Base-by-base conservation (phyloP, 2,113 vertebrate genomes). In the Felis chaus region DNA sequence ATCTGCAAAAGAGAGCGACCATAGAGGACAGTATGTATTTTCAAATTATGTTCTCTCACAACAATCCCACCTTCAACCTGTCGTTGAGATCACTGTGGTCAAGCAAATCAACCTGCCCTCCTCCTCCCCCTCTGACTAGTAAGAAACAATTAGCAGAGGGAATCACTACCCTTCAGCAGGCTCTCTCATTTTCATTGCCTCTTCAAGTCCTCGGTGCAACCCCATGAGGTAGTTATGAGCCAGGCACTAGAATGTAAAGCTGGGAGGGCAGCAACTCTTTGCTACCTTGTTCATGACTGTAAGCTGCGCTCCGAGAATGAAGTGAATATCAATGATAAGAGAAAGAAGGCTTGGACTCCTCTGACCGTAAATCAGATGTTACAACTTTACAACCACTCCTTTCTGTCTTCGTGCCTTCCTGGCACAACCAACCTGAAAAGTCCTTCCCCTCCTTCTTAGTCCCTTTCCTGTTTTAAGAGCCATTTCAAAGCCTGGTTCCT, bases 371-470 rank as follows among this genome's bases (percentile, higher is more conserved):
- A 55, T 80, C 45, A 45, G 45, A 45, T 55, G 21, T 11, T 74
- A 23, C 55, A 88, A 48, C 85, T 93, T 80, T 65, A 95, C 36
- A 95, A 36, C 25, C 81, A 65, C 27, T 74, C 92, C 10, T 83
- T 82, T 87, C 81, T 82, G 29, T 95, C 39, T 89, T 95, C 36
- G 57, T 73, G 50, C 15, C 57, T 89, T 85, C 57, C 91, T 86
- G 82, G 55, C 7, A 41, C 2, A 21, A 45, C 12, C 68, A 50
- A 83, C 19, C 48, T n/a, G 39, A 95, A 87, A 89, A 95, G 69
- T 10, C 53, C 7, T 48, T 50, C 27, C 3, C 18, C 12, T 76
- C 66, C 82, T 63, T 48, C 27, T 96, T 50, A 76, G 33, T 48
- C 33, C 55, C 23, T 69, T 92, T 57, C 41, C 45, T 66, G 21